These are phyloP conservation scores for Cyprinella venusta DNA, from an alignment of 2,797 vertebrate genomes.

Conservation along the genomic window DNA sequence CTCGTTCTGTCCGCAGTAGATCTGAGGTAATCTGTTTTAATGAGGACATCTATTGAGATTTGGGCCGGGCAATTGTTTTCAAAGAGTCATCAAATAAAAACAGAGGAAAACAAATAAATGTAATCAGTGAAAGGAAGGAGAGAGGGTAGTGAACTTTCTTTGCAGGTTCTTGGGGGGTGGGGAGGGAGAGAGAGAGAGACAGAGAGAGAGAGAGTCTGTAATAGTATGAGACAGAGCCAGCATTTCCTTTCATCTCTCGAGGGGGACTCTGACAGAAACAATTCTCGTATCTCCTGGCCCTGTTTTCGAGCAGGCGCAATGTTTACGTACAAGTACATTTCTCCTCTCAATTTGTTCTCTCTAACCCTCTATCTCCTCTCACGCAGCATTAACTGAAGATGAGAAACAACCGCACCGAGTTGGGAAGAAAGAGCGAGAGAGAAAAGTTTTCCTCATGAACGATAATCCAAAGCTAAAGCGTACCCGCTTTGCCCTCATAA, in stretches of 20 bases:
- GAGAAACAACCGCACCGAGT: conserved; percentile 12
- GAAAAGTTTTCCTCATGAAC: conserved; percentile 31
- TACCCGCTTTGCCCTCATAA: conserved; percentile 28
- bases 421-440: conserved; percentile 25
- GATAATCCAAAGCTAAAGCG: conserved; percentile 40
- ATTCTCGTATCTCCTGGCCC: conserved; percentile 66
- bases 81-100: conserved; percentile 52
- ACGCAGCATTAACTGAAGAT: conserved; percentile 33
- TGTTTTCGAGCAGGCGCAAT: conserved; percentile 20
- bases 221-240: conserved; percentile 77
- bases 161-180: not conserved
- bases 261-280: conserved; percentile 77
- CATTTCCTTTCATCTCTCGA: conserved; percentile 79
- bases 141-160: conserved; percentile 24
- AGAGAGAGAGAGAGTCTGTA: conserved; percentile 60
- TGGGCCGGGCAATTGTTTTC: conserved; percentile 31
- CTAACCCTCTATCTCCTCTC: conserved; percentile 52
- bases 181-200: conserved; percentile 5
- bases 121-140: conserved; percentile 13
- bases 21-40: conserved; percentile 44
- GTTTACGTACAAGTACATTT: conserved; percentile 53
- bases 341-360: conserved; percentile 56
- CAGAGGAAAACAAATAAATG: conserved; percentile 47
- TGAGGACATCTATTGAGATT: conserved; percentile 34
- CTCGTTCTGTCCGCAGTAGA: conserved; percentile 16